A percentile compares a stretch with the other conserved stretches of the same genome.
Evolutionary conservation across 2,113 vertebrate species (phyloP).

Genomic region (Anolis sagrei): DNA sequence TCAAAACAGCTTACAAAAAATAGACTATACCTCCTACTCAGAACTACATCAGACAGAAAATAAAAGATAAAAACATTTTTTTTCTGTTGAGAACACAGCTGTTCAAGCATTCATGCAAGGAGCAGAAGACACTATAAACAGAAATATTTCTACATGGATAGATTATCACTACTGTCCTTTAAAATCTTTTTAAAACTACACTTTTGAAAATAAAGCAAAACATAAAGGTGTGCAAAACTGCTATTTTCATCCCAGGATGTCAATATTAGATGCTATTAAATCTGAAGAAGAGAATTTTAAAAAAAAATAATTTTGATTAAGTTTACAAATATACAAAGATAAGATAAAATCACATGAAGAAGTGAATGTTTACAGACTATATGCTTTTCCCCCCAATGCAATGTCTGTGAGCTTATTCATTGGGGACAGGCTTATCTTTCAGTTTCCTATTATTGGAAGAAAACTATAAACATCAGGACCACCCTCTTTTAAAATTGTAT

Average conservation of each 20-base stretch:
- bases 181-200: not conserved
- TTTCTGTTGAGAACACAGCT: slow-evolving; percentile 43
- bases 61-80: slow-evolving; percentile 42
- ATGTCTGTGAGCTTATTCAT: not conserved
- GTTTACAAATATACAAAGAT: no score
- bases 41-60: slow-evolving; percentile 54
- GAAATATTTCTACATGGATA: not conserved
- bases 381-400: not conserved
- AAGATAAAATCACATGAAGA: no score
- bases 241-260: not conserved
- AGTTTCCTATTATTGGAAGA: not conserved
- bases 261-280: not conserved
- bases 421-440: not conserved
- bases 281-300: not conserved
- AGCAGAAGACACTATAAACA: not conserved
- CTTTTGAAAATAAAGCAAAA: not conserved
- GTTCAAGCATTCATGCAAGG: slow-evolving; percentile 31
- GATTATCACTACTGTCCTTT: not conserved
- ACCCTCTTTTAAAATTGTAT: not conserved
- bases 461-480: not conserved
- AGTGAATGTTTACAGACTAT: no score
- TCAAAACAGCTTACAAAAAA: slow-evolving; percentile 66
- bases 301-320: no score
- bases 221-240: not conserved
- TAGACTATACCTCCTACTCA: slow-evolving; percentile 61